A percentile compares a stretch with the other conserved stretches of the same genome.
These are phyloP conservation scores for silkworm (Bombyx mori) DNA, from an alignment of 1,140 invertebrate genomes.

Conservation along the genomic window DNA sequence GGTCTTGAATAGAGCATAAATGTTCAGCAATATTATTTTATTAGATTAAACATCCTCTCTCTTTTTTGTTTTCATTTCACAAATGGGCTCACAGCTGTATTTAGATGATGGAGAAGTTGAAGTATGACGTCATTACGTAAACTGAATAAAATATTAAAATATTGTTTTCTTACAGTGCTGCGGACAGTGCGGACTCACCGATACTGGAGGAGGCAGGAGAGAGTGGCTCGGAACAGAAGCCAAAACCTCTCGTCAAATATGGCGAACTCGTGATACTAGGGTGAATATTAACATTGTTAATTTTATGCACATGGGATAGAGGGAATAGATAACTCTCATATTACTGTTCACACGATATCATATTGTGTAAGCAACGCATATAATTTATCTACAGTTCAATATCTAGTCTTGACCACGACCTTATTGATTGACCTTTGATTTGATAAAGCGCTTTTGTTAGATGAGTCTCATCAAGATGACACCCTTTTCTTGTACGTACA, in stretches of 20 bases:
- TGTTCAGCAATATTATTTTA: background rate
- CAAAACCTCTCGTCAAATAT: conserved; percentile 86
- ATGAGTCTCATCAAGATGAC: no score
- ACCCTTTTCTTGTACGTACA: no score
- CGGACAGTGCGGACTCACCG: conserved; percentile 80
- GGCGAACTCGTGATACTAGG: conserved; percentile 94
- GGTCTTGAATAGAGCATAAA: background rate
- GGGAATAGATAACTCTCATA: no score
- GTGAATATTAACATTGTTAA: conserved; percentile 72
- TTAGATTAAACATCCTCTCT: no score
- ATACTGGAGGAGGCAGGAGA: conserved; percentile 78
- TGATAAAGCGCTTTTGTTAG: no score
- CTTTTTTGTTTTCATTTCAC: background rate
- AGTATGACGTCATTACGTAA: background rate
- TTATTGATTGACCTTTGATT: no score
- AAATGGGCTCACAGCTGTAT: background rate
- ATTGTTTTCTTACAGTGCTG: conserved; percentile 68
- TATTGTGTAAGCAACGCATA: no score
- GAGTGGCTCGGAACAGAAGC: conserved; percentile 76
- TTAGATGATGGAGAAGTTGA: background rate
- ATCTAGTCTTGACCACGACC: no score
- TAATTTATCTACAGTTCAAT: no score
- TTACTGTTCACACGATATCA: no score
- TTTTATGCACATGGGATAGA: no score
- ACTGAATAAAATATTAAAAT: background rate